Percentiles rank a stretch among this genome's conserved stretches.
These are phyloP conservation scores for Nothoprocta perdicaria DNA, from an alignment of 2,113 vertebrate genomes.

Conservation along the genomic window DNA sequence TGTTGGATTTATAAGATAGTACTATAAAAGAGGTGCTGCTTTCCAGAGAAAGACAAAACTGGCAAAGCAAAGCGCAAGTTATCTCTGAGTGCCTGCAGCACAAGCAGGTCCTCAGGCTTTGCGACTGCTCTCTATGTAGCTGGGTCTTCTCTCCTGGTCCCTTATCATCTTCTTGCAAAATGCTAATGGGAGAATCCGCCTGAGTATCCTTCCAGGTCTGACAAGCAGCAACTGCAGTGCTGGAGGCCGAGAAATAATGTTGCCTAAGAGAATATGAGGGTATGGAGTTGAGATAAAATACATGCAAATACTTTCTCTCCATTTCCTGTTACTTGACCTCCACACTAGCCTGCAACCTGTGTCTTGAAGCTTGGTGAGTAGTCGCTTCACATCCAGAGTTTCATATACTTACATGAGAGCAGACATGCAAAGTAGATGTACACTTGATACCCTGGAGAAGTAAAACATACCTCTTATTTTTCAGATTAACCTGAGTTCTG, in stretches of 20 bases:
- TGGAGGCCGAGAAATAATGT: fast-evolving
- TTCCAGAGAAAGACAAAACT: not conserved
- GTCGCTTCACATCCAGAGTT: not conserved
- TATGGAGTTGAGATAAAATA: fast-evolving
- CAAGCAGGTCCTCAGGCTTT: not conserved
- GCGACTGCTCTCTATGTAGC: fast-evolving
- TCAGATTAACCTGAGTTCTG: not conserved
- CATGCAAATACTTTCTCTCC: not conserved
- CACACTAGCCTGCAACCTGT: not conserved
- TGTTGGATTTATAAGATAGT: not conserved
- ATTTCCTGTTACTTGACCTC: not conserved
- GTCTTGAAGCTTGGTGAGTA: not conserved
- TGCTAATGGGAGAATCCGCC: not conserved
- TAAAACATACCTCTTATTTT: not conserved
- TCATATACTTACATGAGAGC: fast-evolving
- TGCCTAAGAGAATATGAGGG: not conserved
- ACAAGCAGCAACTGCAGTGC: fast-evolving
- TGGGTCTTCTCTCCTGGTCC: not conserved
- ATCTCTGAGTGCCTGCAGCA: not conserved
- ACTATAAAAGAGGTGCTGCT: not conserved
- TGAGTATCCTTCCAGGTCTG: not conserved
- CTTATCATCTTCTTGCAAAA: not conserved
- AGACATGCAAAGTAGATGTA: not conserved
- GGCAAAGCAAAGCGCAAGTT: not conserved
- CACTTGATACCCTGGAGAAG: not conserved